Evolutionary conservation across 2,888 invertebrate genomes (phyloP), one percentile per base, ranked within the genome.

Genomic region (Tryphoninae sp.): DNA sequence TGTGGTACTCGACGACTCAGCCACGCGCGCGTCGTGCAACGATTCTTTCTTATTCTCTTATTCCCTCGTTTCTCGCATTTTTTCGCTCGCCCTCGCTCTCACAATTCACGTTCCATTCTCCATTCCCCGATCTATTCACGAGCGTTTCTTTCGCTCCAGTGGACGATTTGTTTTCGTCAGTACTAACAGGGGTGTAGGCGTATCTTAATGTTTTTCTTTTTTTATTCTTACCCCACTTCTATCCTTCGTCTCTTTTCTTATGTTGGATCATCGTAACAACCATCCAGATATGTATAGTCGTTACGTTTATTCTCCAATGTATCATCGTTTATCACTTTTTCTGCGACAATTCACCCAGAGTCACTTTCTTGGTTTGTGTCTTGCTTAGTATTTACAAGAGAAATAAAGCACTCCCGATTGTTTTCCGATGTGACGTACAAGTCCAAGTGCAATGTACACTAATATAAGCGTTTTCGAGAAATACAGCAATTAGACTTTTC

Each of bases 31-130:
- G 19, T 45, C 33, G 26, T 65, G 51, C 33, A 74, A 64, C 33
- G 33, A 26, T 61, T 69, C 42, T 78, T 68, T 64, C 23, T 61
- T 62, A 11, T 49, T 74, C 45, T 65, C 40, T 42, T 19, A 40
- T 61, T 22, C 75, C 59, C 42, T 65, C 53, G 4, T 42, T 2
- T 40, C 22, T 65, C 72, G 26, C 40, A 26, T 51, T 16, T 19
- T 45, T 69, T 53, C 19, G 8, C 33, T 22, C 26, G 53, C 26
- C 11, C 45, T 45, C 45, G 19, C 9, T 62, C 75, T 49, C 53
- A 72, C 69, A 23, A 78, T 78, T 78, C 74, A 55, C 81, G 53
- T 71, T 45, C 61, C 45, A 62, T 68, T 82, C 68, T 65, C 58
- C 69, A 74, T 71, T 81, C 74, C 40, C 49, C 49, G 71, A 74